Percentiles rank a stretch among this genome's conserved stretches.
Conservation (phyloP, 2,113 vertebrate species). For the Nymphicus hollandicus region DNA sequence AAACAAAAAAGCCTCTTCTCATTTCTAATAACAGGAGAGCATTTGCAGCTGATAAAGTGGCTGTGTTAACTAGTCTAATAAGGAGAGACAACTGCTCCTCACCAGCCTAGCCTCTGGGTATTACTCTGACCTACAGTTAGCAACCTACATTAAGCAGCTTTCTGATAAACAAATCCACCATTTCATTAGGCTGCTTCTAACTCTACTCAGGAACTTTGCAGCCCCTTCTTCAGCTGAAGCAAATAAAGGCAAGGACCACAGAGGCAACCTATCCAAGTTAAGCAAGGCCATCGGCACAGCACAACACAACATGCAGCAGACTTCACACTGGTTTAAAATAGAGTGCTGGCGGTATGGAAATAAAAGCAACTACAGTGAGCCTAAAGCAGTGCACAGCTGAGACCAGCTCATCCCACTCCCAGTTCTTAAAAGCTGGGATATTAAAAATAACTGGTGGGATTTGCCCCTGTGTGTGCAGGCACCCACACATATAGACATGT, state of each 20-base stretch:
- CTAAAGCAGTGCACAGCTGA: neutral
- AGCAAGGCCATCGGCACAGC: neutral
- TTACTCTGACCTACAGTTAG: neutral
- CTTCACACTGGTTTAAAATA: neutral
- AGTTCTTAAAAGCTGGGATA: neutral
- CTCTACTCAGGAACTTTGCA: neutral
- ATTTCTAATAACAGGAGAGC: neutral
- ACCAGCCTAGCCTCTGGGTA: constrained; percentile 2
- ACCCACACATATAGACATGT: neutral
- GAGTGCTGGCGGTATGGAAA: neutral
- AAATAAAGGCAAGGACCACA: neutral
- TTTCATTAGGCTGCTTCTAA: neutral
- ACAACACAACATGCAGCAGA: neutral
- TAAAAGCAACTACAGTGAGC: neutral
- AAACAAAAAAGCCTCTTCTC: neutral
- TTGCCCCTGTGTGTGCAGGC: neutral
- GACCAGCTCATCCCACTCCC: neutral
- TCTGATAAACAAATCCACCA: neutral
- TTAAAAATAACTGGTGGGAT: neutral
- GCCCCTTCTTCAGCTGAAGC: neutral
- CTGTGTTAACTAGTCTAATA: neutral
- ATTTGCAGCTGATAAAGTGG: neutral
- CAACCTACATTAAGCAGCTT: neutral
- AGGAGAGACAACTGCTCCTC: neutral
- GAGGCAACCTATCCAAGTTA: neutral